These are phyloP conservation scores for Natrix natrix DNA, from an alignment of 2,797 vertebrate genomes.

Conservation along the genomic window DNA sequence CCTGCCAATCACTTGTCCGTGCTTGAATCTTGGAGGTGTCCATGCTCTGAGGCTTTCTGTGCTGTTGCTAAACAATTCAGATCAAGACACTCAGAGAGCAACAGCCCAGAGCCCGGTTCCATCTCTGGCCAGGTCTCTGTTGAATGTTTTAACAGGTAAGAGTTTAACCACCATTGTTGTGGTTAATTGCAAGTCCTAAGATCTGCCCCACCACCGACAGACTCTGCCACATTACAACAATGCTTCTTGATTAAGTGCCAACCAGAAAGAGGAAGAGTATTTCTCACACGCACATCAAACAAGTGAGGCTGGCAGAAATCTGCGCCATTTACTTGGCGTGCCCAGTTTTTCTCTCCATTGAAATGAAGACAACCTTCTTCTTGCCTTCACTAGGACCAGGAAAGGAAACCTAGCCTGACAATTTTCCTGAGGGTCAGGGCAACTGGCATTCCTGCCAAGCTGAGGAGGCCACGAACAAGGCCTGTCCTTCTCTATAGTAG, in stretches of 20 bases:
- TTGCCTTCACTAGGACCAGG: background rate
- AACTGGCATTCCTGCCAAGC: background rate
- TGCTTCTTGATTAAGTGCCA: background rate
- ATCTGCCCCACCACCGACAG: background rate
- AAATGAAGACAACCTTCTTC: background rate
- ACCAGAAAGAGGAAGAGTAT: background rate
- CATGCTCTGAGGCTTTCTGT: background rate
- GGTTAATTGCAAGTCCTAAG: background rate
- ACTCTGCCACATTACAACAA: background rate
- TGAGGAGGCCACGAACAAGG: background rate
- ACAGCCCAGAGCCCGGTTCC: background rate
- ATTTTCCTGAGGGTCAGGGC: background rate
- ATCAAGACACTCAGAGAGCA: background rate
- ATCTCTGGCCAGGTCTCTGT: background rate
- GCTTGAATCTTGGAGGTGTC: background rate
- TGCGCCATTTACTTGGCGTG: background rate
- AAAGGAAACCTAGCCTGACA: background rate
- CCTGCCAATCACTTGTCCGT: background rate
- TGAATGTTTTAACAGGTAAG: background rate
- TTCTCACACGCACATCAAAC: background rate
- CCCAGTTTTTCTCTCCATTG: background rate
- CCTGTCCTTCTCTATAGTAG: background rate
- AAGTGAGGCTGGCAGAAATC: background rate
- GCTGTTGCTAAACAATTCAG: background rate
- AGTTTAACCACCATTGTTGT: background rate